Percentiles rank a stretch among this genome's conserved stretches.
Conservation (phyloP, 1,140 invertebrate genomes). For the Ooceraea biroi region DNA sequence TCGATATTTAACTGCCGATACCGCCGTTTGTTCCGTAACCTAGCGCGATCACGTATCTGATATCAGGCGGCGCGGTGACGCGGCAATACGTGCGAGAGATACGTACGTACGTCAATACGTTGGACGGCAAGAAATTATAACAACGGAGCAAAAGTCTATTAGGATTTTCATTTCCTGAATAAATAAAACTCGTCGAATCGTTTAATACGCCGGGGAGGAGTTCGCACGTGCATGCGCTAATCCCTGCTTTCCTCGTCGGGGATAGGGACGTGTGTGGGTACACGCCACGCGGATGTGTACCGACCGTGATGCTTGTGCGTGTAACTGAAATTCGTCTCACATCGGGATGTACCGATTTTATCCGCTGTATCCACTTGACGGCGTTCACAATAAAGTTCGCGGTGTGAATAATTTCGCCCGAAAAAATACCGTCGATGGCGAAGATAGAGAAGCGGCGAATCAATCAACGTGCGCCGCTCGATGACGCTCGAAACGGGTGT, state of each 20-base stretch:
- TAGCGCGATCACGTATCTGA: slow-evolving; percentile 68
- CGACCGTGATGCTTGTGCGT: slow-evolving; percentile 18
- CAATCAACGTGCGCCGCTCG: neutral
- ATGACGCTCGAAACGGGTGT: neutral
- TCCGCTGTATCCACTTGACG: neutral
- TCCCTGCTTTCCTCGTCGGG: slow-evolving; percentile 67
- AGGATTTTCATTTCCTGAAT: slow-evolving; percentile 78
- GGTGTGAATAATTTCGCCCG: neutral
- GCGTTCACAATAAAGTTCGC: slow-evolving; percentile 25
- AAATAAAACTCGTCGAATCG: slow-evolving; percentile 77
- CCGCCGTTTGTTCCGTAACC: slow-evolving; percentile 58
- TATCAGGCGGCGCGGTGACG: slow-evolving; percentile 59
- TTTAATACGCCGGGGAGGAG: slow-evolving; percentile 73
- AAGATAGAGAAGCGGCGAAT: neutral
- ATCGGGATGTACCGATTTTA: slow-evolving; percentile 28
- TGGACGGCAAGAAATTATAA: slow-evolving; percentile 76
- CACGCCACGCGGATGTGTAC: slow-evolving; percentile 32
- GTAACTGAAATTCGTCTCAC: slow-evolving; percentile 28
- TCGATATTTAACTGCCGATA: slow-evolving; percentile 66
- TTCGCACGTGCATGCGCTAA: slow-evolving; percentile 74
- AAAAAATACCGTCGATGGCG: neutral
- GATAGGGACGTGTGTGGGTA: slow-evolving; percentile 52
- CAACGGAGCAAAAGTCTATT: slow-evolving; percentile 77
- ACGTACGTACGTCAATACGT: slow-evolving; percentile 72
- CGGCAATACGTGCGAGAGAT: slow-evolving; percentile 65